Percentiles rank a stretch among this genome's conserved stretches.
Conservation (phyloP, 2,888 invertebrate species). For the Cyclophora albipunctata region DNA sequence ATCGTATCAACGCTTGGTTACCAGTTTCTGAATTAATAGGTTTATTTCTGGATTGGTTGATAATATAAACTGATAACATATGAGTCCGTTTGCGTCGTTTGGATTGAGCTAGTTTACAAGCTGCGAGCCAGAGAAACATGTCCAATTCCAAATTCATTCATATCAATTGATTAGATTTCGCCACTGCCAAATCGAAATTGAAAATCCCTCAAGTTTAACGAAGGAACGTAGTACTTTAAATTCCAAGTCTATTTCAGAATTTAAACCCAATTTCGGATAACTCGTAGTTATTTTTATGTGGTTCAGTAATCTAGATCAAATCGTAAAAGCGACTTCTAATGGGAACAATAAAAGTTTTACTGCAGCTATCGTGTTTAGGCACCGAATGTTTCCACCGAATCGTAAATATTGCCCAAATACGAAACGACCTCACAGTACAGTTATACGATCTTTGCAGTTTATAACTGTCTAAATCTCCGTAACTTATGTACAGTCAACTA, state of each 20-base stretch:
- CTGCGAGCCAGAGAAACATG: no score
- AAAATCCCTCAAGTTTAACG: no score
- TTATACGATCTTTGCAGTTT: conserved; percentile 18
- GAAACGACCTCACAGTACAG: conserved; percentile 19
- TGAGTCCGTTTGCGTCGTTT: no score
- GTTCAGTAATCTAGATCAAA: conserved; percentile 35
- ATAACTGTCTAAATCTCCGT: conserved; percentile 14
- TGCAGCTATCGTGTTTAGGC: conserved; percentile 29
- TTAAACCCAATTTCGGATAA: conserved; percentile 1
- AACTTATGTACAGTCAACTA: conserved; percentile 6
- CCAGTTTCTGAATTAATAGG: no score
- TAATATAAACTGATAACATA: no score
- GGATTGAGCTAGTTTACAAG: no score
- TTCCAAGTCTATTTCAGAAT: not conserved
- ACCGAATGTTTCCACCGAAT: conserved; percentile 37
- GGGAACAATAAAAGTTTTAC: conserved; percentile 49
- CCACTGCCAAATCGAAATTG: no score
- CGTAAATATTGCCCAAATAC: conserved; percentile 50
- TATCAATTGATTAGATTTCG: no score
- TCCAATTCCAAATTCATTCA: no score
- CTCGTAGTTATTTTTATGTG: conserved; percentile 11
- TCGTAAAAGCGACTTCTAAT: conserved; percentile 49
- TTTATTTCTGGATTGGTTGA: no score
- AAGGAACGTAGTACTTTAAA: no score
- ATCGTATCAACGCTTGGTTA: no score